phyloP scores from a whole-genome alignment of 2,888 invertebrate genomes.

The Tipula unca region DNA sequence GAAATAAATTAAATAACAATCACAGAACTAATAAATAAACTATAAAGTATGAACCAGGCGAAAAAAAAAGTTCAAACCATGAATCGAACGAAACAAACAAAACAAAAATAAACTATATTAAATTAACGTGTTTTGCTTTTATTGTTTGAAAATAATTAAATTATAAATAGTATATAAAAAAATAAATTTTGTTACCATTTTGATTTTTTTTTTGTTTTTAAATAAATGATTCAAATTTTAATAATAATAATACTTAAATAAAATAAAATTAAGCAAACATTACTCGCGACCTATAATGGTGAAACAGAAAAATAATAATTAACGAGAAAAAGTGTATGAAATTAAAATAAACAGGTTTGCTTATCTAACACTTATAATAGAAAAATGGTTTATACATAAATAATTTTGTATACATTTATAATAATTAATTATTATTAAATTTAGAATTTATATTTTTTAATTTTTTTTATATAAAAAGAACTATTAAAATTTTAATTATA shows the following conservation, averaged over 20 bases:
- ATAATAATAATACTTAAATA: background rate
- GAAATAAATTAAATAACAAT: background rate
- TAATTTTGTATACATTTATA: background rate
- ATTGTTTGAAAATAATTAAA: background rate
- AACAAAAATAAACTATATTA: background rate
- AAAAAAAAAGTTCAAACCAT: background rate
- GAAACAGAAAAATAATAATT: background rate
- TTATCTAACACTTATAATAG: background rate
- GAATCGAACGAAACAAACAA: background rate
- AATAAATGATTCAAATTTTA: background rate
- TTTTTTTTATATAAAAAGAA: slow-evolving; percentile 1
- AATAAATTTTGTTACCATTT: background rate
- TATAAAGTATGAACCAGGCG: background rate
- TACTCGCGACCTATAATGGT: background rate
- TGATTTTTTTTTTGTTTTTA: too few relatives aligned
- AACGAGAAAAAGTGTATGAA: background rate
- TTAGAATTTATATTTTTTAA: background rate
- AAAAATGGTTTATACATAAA: background rate
- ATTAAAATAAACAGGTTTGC: background rate
- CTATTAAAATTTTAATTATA: slow-evolving; percentile 8
- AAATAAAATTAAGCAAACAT: background rate
- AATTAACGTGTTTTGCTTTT: background rate
- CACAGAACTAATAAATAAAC: background rate
- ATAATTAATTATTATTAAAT: background rate
- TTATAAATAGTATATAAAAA: background rate